Base-by-base conservation (phyloP, 1,140 invertebrate species). In the Melipona quadrifasciata region DNA sequence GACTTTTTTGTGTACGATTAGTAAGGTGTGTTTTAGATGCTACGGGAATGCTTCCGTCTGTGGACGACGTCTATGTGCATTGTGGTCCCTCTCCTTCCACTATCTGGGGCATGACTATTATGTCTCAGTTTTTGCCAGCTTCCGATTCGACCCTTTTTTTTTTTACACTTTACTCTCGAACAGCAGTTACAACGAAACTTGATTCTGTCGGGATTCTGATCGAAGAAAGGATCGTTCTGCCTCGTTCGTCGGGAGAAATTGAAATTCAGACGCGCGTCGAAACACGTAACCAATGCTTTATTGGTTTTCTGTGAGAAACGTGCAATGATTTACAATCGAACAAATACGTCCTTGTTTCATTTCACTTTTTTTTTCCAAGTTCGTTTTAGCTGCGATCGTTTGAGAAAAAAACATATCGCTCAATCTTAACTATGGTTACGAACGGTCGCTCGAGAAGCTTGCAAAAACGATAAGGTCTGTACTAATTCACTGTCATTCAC, bases 21-120 rank as follows among this genome's bases (percentile, higher is more conserved):
- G 92, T 91, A 92, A 93, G 88, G 89, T 93, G 91, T 93, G 92
- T 93, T 93, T 93, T 93, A 93, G 92, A 93, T 93, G 92, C 92
- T 93, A 93, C 92, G 89, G 92, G 91, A 92, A 93, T 93, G 92
- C 92, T 93, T 93, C 92, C 92, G 92, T 93, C 92, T 92, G 89
- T 92, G 92, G 92, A 92, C 91, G 92, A 93, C 92, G 91, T 92
- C 92, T 93, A 91, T 93, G 92, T 92, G 92, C 92, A 93, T 92
- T 93, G 91, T 93, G 92, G 92, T 90, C 83, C 92, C 91, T 82
- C 88, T 93, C 88, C 86, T 91, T 92, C 92, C 88, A 92, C 88
- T 92, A 89, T 91, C 85, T 90, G 92, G 89, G 90, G 88, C 92
- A 92, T 91, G 89, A 92, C 86, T 91, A 90, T 91, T 87, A 89